phyloP scores from a whole-genome alignment of 2,113 vertebrate genomes.

The Reinhardtius hippoglossoides region DNA sequence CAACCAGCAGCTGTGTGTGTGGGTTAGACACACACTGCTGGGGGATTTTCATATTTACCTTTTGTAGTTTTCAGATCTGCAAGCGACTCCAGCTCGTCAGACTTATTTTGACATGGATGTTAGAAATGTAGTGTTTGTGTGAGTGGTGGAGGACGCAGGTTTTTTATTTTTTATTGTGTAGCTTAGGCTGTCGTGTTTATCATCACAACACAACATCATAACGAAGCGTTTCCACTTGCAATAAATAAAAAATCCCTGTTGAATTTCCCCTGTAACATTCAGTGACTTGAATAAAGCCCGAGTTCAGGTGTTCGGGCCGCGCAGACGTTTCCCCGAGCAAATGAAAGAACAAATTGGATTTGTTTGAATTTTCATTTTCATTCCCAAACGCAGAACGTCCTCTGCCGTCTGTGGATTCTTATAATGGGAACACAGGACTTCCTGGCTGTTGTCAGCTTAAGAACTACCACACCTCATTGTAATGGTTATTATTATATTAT shows the following conservation, averaged over 20 bases:
- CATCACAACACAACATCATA: background rate
- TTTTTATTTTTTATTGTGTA: background rate
- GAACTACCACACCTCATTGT: no score
- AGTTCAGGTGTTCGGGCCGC: background rate
- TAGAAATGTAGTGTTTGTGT: conserved; percentile 1
- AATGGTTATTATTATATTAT: no score
- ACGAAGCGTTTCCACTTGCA: background rate
- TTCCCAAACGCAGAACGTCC: no score
- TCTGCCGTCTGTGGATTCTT: background rate
- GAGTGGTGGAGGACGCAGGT: background rate
- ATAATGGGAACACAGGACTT: no score
- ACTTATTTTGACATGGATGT: background rate
- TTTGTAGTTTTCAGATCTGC: conserved; percentile 4
- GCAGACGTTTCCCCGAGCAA: background rate
- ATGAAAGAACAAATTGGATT: background rate
- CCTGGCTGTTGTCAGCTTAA: no score
- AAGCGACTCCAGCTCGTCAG: background rate
- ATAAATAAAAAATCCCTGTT: background rate
- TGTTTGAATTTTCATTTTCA: background rate
- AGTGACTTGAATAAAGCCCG: background rate
- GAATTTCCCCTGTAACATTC: background rate
- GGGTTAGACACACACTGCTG: background rate
- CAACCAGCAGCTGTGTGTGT: conserved; percentile 5
- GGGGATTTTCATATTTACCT: background rate
- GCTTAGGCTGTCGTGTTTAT: background rate